These are phyloP conservation scores for Diplodus puntazzo DNA, from an alignment of 2,797 vertebrate species.

Conservation along the genomic window DNA sequence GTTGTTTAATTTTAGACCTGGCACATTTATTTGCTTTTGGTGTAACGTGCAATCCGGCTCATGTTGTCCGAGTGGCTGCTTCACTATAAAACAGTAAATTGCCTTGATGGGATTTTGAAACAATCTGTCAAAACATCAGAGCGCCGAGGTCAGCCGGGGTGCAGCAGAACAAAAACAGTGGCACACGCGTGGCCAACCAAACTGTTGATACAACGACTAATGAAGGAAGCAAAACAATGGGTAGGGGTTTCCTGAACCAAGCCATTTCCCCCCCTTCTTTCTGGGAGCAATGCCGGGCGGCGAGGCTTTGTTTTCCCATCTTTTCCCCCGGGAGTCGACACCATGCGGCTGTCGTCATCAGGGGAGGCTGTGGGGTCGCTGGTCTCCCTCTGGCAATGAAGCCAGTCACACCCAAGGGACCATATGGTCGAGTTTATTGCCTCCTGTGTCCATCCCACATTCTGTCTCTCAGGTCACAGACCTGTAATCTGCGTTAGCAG, in stretches of 20 bases:
- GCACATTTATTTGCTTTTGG: conserved; percentile 76
- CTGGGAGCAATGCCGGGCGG: conserved; percentile 75
- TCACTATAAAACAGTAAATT: conserved; percentile 69
- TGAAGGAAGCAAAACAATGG: conserved; percentile 90
- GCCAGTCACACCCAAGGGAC: conserved; percentile 76
- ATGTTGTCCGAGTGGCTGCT: conserved; percentile 67
- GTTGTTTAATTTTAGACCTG: conserved; percentile 78
- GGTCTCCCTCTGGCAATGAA: conserved; percentile 76
- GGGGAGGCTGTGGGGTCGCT: conserved; percentile 79
- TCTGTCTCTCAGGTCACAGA: conserved; percentile 69
- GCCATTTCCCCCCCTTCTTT: conserved; percentile 55
- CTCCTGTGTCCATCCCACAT: conserved; percentile 62
- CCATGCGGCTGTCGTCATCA: conserved; percentile 83
- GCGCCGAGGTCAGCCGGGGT: conserved; percentile 76
- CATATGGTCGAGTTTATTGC: conserved; percentile 71
- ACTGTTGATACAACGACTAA: conserved; percentile 86
- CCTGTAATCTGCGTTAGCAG: conserved; percentile 73
- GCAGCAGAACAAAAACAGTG: conserved; percentile 84
- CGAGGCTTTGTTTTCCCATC: conserved; percentile 82
- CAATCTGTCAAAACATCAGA: conserved; percentile 88
- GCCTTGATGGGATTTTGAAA: conserved; percentile 83
- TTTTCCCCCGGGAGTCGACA: conserved; percentile 75
- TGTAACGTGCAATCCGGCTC: conserved; percentile 50
- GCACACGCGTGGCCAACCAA: conserved; percentile 82
- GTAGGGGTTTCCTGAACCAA: conserved; percentile 85